A percentile compares a stretch with the other conserved stretches of the same genome.
Conservation (phyloP, 2,797 vertebrate species). For the Phalanger gymnotis region DNA sequence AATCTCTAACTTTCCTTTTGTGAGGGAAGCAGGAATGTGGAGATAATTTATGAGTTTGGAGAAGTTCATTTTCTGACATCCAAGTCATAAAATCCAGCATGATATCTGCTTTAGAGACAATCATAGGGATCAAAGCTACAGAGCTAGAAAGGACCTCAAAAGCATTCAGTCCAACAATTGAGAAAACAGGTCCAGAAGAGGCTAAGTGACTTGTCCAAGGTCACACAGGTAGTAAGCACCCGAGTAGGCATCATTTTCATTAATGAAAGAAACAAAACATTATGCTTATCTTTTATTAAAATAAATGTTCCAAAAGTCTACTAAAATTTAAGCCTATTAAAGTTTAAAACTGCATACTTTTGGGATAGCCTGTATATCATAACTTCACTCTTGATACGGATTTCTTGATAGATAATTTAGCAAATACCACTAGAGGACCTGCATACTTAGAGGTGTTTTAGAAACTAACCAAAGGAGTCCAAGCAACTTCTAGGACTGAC, state of each 20-base stretch:
- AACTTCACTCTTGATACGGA: not conserved
- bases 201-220: not conserved
- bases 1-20: slow-evolving; percentile 40
- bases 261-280: not conserved
- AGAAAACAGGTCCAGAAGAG: not conserved
- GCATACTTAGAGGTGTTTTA: slow-evolving; percentile 18
- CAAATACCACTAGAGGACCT: not conserved
- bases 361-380: not conserved
- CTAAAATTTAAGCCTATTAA: not conserved
- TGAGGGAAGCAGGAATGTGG: not conserved
- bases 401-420: slow-evolving; percentile 15
- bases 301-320: not conserved
- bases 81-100: slow-evolving; percentile 58
- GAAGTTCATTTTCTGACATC: slow-evolving; percentile 18
- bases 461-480: not conserved
- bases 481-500: slow-evolving; percentile 22
- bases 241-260: not conserved
- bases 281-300: not conserved
- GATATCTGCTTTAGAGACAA: slow-evolving; percentile 53
- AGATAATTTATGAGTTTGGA: not conserved
- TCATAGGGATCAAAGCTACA: not conserved
- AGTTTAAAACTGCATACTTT: not conserved
- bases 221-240: not conserved
- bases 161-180: not conserved
- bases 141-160: not conserved